Evolutionary conservation across 2,797 vertebrate species (phyloP).

Genomic region (Chromis chromis): DNA sequence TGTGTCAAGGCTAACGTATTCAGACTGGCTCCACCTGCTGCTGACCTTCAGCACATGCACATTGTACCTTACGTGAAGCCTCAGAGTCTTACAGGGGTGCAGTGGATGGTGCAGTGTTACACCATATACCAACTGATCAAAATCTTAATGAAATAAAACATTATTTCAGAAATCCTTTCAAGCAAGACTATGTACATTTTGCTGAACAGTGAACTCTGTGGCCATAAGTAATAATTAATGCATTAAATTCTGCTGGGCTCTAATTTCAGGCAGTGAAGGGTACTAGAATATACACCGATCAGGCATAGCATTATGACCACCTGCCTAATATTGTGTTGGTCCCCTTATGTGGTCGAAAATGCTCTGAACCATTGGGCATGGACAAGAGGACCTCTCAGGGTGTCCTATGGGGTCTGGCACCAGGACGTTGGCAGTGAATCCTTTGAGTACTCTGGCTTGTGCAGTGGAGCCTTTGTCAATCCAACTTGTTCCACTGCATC

Average conservation of each 20-base stretch:
- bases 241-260: not conserved
- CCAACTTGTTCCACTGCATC: no score
- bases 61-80: not conserved
- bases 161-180: not conserved
- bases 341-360: no score
- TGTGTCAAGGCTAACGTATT: slow-evolving; percentile 11
- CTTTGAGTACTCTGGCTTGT: no score
- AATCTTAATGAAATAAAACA: not conserved
- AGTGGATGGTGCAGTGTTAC: not conserved
- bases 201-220: not conserved
- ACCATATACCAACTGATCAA: not conserved
- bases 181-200: not conserved
- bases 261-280: not conserved
- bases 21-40: slow-evolving; percentile 31
- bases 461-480: no score
- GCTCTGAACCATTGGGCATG: no score
- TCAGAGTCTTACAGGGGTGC: not conserved
- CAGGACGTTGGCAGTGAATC: no score
- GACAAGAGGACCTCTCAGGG: no score
- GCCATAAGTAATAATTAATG: not conserved
- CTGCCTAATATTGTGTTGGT: no score
- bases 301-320: no score
- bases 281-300: no score
- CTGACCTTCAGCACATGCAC: slow-evolving; percentile 19
- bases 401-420: no score